These are phyloP conservation scores for Drosophila nr. perissopoda DNA, from an alignment of 2,888 invertebrate genomes.

Conservation along the genomic window DNA sequence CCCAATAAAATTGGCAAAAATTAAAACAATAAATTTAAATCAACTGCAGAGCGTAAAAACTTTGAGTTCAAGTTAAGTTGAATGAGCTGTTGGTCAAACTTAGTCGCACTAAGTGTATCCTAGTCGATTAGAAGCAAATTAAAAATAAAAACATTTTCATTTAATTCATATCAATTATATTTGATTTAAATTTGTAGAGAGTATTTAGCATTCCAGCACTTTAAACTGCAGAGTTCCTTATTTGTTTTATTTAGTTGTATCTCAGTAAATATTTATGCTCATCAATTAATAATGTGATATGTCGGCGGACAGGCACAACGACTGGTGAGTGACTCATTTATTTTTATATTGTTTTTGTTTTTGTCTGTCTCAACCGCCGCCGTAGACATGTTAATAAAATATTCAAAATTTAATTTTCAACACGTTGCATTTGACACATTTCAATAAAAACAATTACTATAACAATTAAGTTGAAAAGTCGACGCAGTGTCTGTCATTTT, in stretches of 20 bases:
- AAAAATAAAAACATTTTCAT: background rate
- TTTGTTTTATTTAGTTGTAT: conserved; percentile 25
- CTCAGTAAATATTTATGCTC: conserved; percentile 43
- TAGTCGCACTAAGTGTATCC: background rate
- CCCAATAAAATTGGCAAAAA: background rate
- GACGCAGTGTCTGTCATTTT: conserved; percentile 38
- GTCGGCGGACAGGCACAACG: conserved; percentile 55
- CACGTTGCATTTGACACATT: conserved; percentile 66
- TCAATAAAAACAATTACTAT: conserved; percentile 66
- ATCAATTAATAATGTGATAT: conserved; percentile 60
- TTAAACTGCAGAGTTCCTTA: background rate
- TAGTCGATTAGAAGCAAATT: background rate
- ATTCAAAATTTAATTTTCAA: conserved; percentile 70
- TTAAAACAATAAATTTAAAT: background rate
- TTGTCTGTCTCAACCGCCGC: conserved; percentile 26
- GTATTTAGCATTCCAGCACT: background rate
- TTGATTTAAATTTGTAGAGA: background rate
- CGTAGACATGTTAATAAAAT: conserved; percentile 52
- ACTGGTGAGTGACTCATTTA: conserved; percentile 50
- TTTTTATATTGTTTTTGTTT: background rate
- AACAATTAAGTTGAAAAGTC: conserved; percentile 64
- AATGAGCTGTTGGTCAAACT: background rate
- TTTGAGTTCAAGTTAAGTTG: background rate
- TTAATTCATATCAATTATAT: background rate
- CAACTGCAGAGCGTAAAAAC: background rate